Evolutionary conservation across 2,888 invertebrate genomes (phyloP).

Genomic region (Dicycla oo): DNA sequence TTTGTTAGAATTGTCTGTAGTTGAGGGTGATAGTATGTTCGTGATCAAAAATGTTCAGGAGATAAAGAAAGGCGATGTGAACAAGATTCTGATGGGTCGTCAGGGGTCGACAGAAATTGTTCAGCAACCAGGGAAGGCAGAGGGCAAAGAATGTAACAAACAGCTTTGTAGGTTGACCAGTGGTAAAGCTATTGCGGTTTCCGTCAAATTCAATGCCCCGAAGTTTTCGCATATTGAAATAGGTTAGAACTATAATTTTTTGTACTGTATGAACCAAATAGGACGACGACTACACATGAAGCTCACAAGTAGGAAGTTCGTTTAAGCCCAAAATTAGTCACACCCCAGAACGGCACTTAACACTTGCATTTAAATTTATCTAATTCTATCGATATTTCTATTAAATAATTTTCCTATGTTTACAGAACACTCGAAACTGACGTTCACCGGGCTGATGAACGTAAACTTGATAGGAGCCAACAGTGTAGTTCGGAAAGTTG

Average conservation of each 20-base stretch:
- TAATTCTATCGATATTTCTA: too few species aligned
- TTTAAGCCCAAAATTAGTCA: conserved; percentile 75
- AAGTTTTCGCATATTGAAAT: conserved; percentile 74
- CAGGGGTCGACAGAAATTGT: conserved; percentile 73
- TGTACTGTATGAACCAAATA: too few species aligned
- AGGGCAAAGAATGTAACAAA: conserved; percentile 76
- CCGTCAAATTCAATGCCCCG: conserved; percentile 80
- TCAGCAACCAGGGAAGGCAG: conserved; percentile 67
- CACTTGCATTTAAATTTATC: too few species aligned
- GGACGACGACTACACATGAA: too few species aligned
- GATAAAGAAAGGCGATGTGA: conserved; percentile 82
- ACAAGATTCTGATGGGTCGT: conserved; percentile 79
- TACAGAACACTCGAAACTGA: too few species aligned
- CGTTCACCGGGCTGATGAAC: too few species aligned
- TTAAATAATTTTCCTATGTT: too few species aligned
- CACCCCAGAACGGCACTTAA: too few species aligned
- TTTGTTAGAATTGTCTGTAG: conserved; percentile 78
- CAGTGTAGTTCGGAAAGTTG: too few species aligned
- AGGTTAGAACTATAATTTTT: too few species aligned
- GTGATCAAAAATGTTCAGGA: conserved; percentile 82
- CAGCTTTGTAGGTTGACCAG: conserved; percentile 81
- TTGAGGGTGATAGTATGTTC: conserved; percentile 78
- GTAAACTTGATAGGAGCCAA: conserved; percentile 81
- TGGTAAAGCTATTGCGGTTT: conserved; percentile 83
- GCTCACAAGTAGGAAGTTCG: conserved; percentile 47